Base-by-base conservation (phyloP, 2,113 vertebrate species). In the Narcine bancroftii region DNA sequence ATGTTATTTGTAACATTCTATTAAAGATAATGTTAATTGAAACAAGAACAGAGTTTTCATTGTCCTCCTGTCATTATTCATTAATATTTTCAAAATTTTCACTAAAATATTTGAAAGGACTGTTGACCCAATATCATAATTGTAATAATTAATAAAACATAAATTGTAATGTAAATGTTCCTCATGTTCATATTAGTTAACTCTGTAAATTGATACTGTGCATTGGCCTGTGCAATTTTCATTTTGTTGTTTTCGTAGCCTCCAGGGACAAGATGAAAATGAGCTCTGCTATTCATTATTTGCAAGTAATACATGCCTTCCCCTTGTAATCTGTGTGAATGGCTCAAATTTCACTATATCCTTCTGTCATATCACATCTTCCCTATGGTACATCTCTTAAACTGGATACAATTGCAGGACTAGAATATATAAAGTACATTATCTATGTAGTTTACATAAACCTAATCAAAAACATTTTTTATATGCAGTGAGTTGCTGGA, bases 321-420 rank as follows among this genome's bases (percentile, higher is more conserved):
- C 60, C 19, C n/a, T 89, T 63, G 36, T 89, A 89, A 89, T 89
- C 60, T 63, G 19, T 66, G n/a, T 65, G 85, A 89, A 65, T 65
- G 56, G 85, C 56, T 89, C 63, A 39, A n/a, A 89, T 89, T 89
- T 65, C 85, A 89, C 56, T 65, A 89, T 89, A 89, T 89, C 53
- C 17, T 89, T 56, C 60, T 89, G 56, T 65, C 60, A 65, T 17
- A 89, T 65, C 21, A 89, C 60, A 65, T 89, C 36, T 89, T 17
- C 39, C n/a, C 36, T 65, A 65, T 89, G 13, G 33, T 89, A 65
- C 56, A 63, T 87, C 53, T 53, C 53, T 45, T 87, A 60, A 60
- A 87, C 29, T 53, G 50, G 50, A 87, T 56, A 87, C 50, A 60
- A 60, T 56, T 87, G 4, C 11, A 87, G n/a, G 53, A 60, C 29